Evolutionary conservation across 1,140 invertebrate species (phyloP).

Genomic region (Drosophila serrata): DNA sequence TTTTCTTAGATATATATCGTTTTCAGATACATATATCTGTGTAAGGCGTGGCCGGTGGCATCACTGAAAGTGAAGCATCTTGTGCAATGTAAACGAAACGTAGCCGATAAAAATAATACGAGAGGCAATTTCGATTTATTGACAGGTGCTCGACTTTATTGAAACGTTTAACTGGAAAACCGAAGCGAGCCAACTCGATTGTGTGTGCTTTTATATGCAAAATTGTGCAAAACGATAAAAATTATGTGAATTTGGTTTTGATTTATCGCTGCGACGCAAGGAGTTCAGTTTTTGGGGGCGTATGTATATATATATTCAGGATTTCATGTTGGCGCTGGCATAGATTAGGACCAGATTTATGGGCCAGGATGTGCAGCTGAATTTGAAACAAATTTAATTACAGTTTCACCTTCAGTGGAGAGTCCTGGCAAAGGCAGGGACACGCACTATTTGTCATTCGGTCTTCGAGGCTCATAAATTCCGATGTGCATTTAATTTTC

Average conservation of each 20-base stretch:
- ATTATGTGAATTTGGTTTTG: slow-evolving; percentile 74
- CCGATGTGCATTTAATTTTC: slow-evolving; percentile 67
- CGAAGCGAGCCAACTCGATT: slow-evolving; percentile 21
- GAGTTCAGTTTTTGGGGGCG: slow-evolving; percentile 1
- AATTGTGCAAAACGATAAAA: slow-evolving; percentile 81
- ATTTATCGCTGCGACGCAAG: slow-evolving; percentile 60
- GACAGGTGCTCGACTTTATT: slow-evolving; percentile 84
- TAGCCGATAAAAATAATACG: slow-evolving; percentile 82
- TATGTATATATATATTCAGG: background rate
- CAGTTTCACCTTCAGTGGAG: slow-evolving; percentile 32
- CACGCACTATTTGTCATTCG: slow-evolving; percentile 69
- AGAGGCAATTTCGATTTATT: slow-evolving; percentile 84
- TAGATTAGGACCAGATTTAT: slow-evolving; percentile 39
- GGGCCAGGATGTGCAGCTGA: slow-evolving; percentile 48
- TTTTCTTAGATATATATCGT: background rate
- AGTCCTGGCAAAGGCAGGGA: slow-evolving; percentile 17
- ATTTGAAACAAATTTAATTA: slow-evolving; percentile 73
- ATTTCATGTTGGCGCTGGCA: slow-evolving; percentile 23
- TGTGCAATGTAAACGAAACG: slow-evolving; percentile 79
- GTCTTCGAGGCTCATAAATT: slow-evolving; percentile 35
- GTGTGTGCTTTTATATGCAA: slow-evolving; percentile 61
- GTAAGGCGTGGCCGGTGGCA: slow-evolving; percentile 34
- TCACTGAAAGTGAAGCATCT: slow-evolving; percentile 44
- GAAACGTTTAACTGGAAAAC: slow-evolving; percentile 81
- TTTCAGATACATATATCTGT: slow-evolving; percentile 1